Conservation (phyloP, 1,140 invertebrate genomes). For the Halesus radiatus region DNA sequence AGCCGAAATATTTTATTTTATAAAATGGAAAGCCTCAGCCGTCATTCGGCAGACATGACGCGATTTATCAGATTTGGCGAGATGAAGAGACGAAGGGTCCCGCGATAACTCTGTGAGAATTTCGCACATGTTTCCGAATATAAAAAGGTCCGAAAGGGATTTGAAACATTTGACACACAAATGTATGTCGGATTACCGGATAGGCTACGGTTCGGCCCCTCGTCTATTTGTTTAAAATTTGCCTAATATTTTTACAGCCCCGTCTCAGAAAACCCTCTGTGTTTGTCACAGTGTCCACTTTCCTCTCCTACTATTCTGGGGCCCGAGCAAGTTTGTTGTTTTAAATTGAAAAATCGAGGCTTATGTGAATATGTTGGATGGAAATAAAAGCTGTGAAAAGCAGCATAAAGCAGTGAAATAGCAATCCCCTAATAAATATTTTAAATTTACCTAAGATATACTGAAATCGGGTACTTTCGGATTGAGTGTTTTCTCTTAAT, state of each 20-base stretch:
- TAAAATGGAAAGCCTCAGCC: too few species aligned
- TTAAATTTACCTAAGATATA: too few species aligned
- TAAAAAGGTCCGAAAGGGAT: slow-evolving; percentile 41
- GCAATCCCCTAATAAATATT: too few species aligned
- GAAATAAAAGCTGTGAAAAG: too few species aligned
- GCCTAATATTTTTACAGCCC: slow-evolving; percentile 34
- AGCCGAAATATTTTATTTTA: too few species aligned
- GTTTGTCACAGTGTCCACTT: neutral
- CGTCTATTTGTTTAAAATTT: slow-evolving; percentile 44
- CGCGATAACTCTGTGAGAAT: slow-evolving; percentile 34
- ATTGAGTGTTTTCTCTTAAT: too few species aligned
- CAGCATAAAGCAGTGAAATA: too few species aligned
- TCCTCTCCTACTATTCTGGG: neutral
- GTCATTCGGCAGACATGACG: too few species aligned
- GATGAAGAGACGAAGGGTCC: slow-evolving; percentile 9
- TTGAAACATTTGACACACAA: slow-evolving; percentile 42
- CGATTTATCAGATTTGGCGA: slow-evolving; percentile 31
- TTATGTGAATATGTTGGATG: neutral
- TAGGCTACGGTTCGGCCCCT: neutral
- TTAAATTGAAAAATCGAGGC: slow-evolving; percentile 24
- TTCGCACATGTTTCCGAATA: slow-evolving; percentile 37
- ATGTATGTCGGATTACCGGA: slow-evolving; percentile 38
- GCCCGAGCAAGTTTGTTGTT: neutral
- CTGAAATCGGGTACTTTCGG: too few species aligned
- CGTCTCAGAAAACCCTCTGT: neutral